A percentile compares a stretch with the other conserved stretches of the same genome.
These are phyloP conservation scores for Trachelus iudaicus DNA, from an alignment of 2,888 invertebrate genomes.

Conservation along the genomic window DNA sequence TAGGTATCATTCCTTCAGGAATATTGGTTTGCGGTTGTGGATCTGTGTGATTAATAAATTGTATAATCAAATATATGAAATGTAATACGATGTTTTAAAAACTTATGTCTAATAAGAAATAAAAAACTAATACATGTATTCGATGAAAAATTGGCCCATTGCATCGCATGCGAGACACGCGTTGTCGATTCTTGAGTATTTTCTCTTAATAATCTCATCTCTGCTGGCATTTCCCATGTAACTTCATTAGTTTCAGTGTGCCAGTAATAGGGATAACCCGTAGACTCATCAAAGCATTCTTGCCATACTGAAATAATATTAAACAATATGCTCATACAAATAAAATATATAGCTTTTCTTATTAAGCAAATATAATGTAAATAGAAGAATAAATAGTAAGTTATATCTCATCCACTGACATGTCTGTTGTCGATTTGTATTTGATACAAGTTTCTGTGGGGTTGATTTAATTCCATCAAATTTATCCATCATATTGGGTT, in stretches of 20 bases:
- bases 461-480: conserved; percentile 5
- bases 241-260: conserved; percentile 73
- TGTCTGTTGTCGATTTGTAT: neutral
- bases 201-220: conserved; percentile 49
- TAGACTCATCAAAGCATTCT: conserved; percentile 72
- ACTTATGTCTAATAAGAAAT: neutral
- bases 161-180: conserved; percentile 38
- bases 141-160: conserved; percentile 43
- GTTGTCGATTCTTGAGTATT: conserved; percentile 32
- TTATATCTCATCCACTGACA: neutral
- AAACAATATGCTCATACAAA: neutral
- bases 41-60: conserved; percentile 31
- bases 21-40: conserved; percentile 56
- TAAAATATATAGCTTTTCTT: neutral
- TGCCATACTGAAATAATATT: conserved; percentile 70
- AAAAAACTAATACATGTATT: conserved; percentile 38
- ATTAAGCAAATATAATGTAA: neutral
- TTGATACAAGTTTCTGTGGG: neutral
- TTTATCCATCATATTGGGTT: conserved; percentile 16
- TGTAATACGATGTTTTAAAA: conserved; percentile 8
- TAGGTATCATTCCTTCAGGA: conserved; percentile 62
- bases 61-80: conserved; percentile 4
- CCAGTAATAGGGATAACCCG: conserved; percentile 76
- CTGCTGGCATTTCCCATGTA: conserved; percentile 73
- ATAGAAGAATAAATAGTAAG: neutral